Evolutionary conservation across 2,797 vertebrate species (phyloP).

Genomic region (Thripadectes ignobilis): DNA sequence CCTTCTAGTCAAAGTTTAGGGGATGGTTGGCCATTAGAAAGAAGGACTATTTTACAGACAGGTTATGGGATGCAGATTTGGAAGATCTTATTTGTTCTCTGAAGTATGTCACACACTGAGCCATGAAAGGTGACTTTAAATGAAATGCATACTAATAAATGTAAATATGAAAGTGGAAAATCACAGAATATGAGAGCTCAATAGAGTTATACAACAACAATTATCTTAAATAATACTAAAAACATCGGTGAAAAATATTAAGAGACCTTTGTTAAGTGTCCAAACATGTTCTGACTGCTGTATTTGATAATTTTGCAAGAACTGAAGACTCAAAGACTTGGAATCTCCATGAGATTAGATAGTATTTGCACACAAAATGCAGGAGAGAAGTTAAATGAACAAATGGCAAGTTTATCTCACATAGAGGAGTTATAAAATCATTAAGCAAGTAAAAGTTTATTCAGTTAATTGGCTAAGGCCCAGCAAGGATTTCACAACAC

Average conservation of each 20-base stretch:
- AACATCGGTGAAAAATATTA: background rate
- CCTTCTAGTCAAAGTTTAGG: background rate
- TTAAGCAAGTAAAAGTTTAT: slow-evolving; percentile 39
- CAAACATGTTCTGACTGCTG: background rate
- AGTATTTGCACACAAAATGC: background rate
- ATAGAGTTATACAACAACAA: background rate
- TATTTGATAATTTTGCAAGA: background rate
- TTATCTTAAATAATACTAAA: background rate
- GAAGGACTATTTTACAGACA: background rate
- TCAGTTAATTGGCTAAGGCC: slow-evolving; percentile 29
- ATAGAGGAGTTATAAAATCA: slow-evolving; percentile 36
- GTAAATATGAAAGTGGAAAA: background rate
- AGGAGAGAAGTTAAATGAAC: background rate
- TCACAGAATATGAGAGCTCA: background rate
- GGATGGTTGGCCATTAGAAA: background rate
- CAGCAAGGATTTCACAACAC: slow-evolving; percentile 59
- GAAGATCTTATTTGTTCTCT: background rate
- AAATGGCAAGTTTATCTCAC: slow-evolving; percentile 7
- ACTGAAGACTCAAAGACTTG: background rate
- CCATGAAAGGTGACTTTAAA: background rate
- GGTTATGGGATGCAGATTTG: background rate
- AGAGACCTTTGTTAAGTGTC: background rate
- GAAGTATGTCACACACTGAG: background rate
- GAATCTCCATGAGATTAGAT: background rate
- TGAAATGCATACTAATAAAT: background rate